Evolutionary conservation across 2,888 invertebrate species (phyloP), one percentile per base, ranked within the genome.

Genomic region (Cistogaster globosa): DNA sequence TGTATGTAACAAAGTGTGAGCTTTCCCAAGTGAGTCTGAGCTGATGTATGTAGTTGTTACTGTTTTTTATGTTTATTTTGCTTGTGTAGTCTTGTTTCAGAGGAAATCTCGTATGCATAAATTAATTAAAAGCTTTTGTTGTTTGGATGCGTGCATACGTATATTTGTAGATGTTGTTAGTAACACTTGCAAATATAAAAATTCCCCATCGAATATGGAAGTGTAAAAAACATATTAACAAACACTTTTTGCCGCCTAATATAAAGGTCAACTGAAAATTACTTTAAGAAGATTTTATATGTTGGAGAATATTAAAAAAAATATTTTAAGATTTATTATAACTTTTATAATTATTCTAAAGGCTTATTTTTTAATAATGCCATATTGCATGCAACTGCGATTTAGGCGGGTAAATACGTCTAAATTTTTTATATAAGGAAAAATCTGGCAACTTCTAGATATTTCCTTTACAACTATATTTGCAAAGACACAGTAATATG

Each of bases 41-140:
- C 18, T 22, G 36, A 51, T 68, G 32, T n/a, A n/a, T 58, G 22
- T 22, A 11, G 1, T 5, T 5, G 20, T 42, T 53, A 6, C 11
- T 57, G 26, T 53, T 26, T 42, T 20, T 3, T 72, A 12, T 60
- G 77, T 20, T 11, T 32, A 8, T 32, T 7, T 8, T 65, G 38
- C 45, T n/a, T 74, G 68, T 51, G 51, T 20, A 20, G 45, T 62
- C 60, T n/a, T 74, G 48, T 71, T 67, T 38, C 58, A 18, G 79
- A 79, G 77, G 67, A 86, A 86, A 84, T 86, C 83, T 86, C 81
- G 83, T 81, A 81, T 84, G 83, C 77, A 84, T 86, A 86, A 86
- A 86, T 84, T 86, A 86, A 86, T 86, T 86, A 86, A 86, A 81
- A 74, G 81, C 81, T 86, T 86, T 83, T 74, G 83, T 77, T 79